These are phyloP conservation scores for Hylaeus volcanicus DNA, from an alignment of 1,140 invertebrate genomes.

Conservation along the genomic window DNA sequence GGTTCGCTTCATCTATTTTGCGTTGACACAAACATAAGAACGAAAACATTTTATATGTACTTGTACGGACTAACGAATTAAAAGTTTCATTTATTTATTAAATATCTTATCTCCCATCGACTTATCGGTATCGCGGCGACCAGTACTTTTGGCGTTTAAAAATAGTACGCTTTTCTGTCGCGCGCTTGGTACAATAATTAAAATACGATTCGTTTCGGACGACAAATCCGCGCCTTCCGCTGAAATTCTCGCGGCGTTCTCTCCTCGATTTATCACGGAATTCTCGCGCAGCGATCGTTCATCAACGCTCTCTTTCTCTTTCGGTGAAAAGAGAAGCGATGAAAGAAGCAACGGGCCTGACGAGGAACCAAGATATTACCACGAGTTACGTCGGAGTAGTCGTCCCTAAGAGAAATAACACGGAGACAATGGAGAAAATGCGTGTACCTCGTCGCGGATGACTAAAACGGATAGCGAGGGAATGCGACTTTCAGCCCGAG, in stretches of 20 bases:
- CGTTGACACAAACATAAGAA: too few species aligned
- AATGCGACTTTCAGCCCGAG: slow-evolving; percentile 40
- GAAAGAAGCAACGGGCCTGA: slow-evolving; percentile 11
- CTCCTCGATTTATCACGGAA: slow-evolving; percentile 55
- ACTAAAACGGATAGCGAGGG: slow-evolving; percentile 5
- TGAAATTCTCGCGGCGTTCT: slow-evolving; percentile 28
- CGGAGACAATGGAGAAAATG: slow-evolving; percentile 56
- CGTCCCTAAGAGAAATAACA: slow-evolving; percentile 50
- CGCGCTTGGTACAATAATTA: slow-evolving; percentile 26
- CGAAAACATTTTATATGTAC: too few species aligned
- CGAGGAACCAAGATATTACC: slow-evolving; percentile 42
- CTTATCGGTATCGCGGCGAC: too few species aligned
- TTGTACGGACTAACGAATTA: too few species aligned
- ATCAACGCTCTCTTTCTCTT: slow-evolving; percentile 41
- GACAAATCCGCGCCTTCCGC: slow-evolving; percentile 14
- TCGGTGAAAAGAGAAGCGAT: slow-evolving; percentile 9
- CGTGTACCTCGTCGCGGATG: slow-evolving; percentile 31
- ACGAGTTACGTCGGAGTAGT: slow-evolving; percentile 45
- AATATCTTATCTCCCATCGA: background rate
- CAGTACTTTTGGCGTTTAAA: too few species aligned
- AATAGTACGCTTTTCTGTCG: too few species aligned
- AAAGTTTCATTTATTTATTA: background rate
- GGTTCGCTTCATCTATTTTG: too few species aligned
- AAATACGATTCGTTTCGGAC: slow-evolving; percentile 33
- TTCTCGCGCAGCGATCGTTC: slow-evolving; percentile 54